Percentiles rank a stretch among this genome's conserved stretches.
Evolutionary conservation across 92 coral and sea anemone genomes (phyloP).

Genomic region (Phenganax stokvisi): DNA sequence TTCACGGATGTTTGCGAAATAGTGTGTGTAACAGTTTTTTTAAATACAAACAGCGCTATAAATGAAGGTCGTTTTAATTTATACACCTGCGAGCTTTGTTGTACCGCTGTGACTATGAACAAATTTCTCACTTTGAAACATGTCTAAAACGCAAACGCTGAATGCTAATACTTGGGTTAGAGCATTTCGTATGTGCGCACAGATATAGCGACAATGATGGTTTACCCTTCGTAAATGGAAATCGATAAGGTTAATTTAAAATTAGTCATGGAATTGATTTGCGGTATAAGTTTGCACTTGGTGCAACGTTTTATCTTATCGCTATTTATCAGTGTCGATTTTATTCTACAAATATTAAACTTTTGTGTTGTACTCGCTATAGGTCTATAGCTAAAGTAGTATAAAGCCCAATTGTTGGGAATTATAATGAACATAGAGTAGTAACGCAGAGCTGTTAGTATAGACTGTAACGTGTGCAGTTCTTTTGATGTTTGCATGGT

Average conservation of each 20-base stretch:
- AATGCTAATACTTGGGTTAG: neutral
- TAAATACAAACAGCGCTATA: constrained; percentile 2
- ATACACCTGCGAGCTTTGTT: neutral
- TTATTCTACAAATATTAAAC: neutral
- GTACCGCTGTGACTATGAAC: constrained; percentile 22
- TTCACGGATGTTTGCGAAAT: constrained; percentile 24
- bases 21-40: constrained; percentile 7
- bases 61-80: neutral
- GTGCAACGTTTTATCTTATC: constrained; percentile 2
- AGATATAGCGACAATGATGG: neutral
- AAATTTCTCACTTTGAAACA: neutral
- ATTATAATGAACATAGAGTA: too few species aligned
- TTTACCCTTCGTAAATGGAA: neutral
- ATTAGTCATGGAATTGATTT: neutral
- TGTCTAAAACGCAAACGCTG: neutral
- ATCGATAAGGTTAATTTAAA: constrained; percentile 3
- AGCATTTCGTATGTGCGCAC: neutral
- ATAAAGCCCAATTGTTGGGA: too few species aligned
- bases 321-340: neutral
- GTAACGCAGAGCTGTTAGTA: too few species aligned
- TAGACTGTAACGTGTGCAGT: too few species aligned
- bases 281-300: neutral
- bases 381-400: neutral
- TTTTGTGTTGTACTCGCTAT: neutral
- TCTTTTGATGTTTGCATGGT: too few species aligned